Base-by-base conservation (phyloP, 2,888 invertebrate species). In the Leistus spinibarbis region DNA sequence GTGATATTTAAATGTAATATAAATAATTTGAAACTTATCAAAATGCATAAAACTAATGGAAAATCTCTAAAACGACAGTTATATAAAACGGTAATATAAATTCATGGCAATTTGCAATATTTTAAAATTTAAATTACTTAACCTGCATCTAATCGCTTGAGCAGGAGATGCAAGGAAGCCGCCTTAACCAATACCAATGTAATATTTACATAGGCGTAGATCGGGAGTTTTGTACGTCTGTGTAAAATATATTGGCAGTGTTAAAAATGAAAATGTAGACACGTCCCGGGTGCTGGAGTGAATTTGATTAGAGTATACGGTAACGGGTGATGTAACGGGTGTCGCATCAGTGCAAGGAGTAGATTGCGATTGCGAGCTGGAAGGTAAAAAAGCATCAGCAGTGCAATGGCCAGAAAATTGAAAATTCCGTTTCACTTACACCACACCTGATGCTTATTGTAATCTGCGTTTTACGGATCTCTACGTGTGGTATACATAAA, bases 201-300 rank as follows among this genome's bases (percentile, higher is more conserved):
- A n/a, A 13, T 40, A 40, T 40, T 40, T 40, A 40, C 40, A 40
- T 40, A 40, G 40, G 13, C 40, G 40, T 40, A 7, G 40, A 40
- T n/a, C n/a, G n/a, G n/a, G 40, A 40, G 40, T 1, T 40, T 40
- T 40, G 40, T 10, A 13, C 7, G 40, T 13, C 40, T 40, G 13
- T 40, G 13, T 40, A 40, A 40, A 40, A 40, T 10, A 5, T 40
- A 13, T 40, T 10, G 40, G 9, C n/a, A 60, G 22, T 19, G 60
- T 60, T 60, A 60, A 60, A 60, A 60, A 60, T 60, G 60, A 60
- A 60, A 60, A 60, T 60, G 22, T 60, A 60, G 60, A 60, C 60
- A 60, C 60, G 60, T 60, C 22, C 60, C 60, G 60, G 19, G 56
- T 60, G 60, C n/a, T n/a, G n/a, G 10, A 22, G 60, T 19, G 60